Evolutionary conservation across 2,113 vertebrate genomes (phyloP).

Genomic region (Piaya cayana): DNA sequence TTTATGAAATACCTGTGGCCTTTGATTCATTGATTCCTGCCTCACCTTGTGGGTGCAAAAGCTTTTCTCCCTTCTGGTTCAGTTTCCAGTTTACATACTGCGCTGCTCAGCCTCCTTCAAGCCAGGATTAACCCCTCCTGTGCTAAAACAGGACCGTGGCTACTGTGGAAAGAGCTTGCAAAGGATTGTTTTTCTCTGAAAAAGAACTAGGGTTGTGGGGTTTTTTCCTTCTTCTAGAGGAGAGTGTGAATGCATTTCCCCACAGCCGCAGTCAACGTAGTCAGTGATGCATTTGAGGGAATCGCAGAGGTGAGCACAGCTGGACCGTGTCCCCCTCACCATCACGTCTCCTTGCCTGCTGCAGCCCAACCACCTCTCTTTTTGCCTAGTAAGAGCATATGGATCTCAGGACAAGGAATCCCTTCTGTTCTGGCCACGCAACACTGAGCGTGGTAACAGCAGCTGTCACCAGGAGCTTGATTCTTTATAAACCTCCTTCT

Average conservation of each 20-base stretch:
- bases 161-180: not conserved
- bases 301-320: not conserved
- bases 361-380: not conserved
- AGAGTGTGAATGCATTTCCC: not conserved
- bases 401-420: not conserved
- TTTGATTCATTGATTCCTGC: slow-evolving; percentile 63
- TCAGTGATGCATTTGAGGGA: not conserved
- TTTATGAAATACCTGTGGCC: slow-evolving; percentile 69
- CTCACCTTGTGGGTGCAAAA: slow-evolving; percentile 36
- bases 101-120: not conserved
- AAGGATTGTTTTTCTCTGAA: not conserved
- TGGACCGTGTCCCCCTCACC: not conserved
- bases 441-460: not conserved
- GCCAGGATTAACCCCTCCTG: not conserved
- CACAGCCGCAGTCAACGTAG: not conserved
- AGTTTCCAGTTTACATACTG: not conserved
- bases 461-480: not conserved
- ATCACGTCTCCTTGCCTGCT: not conserved
- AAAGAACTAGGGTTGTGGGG: not conserved
- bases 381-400: not conserved
- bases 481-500: not conserved
- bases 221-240: not conserved
- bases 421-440: not conserved
- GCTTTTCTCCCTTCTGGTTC: not conserved
- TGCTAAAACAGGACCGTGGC: not conserved